Percentiles rank a stretch among this genome's conserved stretches.
These are phyloP conservation scores for Orthonychiurus folsomi DNA, from an alignment of 2,888 invertebrate species.

Conservation along the genomic window DNA sequence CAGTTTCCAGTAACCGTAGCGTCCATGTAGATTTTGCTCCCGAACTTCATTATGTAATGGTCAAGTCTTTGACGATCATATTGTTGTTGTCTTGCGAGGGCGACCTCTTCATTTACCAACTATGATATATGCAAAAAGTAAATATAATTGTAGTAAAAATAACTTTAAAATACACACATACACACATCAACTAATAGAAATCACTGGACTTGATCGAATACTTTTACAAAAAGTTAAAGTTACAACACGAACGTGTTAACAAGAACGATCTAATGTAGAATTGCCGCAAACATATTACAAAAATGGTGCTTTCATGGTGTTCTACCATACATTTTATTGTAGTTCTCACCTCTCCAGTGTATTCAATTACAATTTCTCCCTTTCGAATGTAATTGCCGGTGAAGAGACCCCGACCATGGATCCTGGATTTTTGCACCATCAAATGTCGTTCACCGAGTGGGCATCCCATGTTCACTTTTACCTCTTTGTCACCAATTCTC, in stretches of 20 bases:
- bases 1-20: slow-evolving; percentile 14
- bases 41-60: slow-evolving; percentile 10
- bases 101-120: neutral
- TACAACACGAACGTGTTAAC: too few species aligned
- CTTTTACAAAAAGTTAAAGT: too few species aligned
- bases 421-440: slow-evolving; percentile 7
- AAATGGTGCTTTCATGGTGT: too few species aligned
- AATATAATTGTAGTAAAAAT: too few species aligned
- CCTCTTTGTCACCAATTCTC: neutral
- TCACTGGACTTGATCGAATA: too few species aligned
- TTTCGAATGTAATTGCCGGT: slow-evolving; percentile 4
- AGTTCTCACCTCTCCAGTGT: slow-evolving; percentile 13
- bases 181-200: neutral
- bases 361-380: slow-evolving; percentile 15
- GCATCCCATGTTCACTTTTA: neutral
- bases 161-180: neutral
- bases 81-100: neutral
- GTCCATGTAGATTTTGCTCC: slow-evolving; percentile 1
- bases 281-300: too few species aligned
- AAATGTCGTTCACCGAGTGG: slow-evolving; percentile 10
- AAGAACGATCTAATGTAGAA: too few species aligned
- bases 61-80: neutral
- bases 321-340: too few species aligned
- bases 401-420: slow-evolving; percentile 15
- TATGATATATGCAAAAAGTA: too few species aligned